Base-by-base conservation (phyloP, 1,140 invertebrate genomes). In the Drosophila guanche region DNA sequence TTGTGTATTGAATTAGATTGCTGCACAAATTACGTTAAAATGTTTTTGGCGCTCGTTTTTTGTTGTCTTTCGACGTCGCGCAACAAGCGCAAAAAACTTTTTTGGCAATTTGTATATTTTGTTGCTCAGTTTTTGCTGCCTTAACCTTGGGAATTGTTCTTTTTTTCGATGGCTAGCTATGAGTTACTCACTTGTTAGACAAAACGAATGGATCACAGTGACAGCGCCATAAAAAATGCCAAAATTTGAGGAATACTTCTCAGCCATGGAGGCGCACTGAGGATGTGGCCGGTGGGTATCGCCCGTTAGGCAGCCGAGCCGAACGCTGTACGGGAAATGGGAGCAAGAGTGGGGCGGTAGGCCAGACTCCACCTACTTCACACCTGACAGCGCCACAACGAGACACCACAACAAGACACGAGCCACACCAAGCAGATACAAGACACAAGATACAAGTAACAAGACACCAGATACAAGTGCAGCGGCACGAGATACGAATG, bases 1-100 rank as follows among this genome's bases (percentile, higher is more conserved):
- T 88, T 78, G 61, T 62, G 71, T 69, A 88, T 88, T 88, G 73
- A 83, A 88, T 83, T 88, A 86, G 81, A 86, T 67, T 75, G 75
- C 77, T 81, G 59, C 73, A 81, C 73, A 81, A 86, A 88, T 84
- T 72, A 86, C 77, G 83, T 69, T 63, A 77, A 80, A 81, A 81
- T 70, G 46, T 69, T 76, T 78, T 88, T 86, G 83, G 74, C 81
- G 81, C 81, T 86, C 70, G 46, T 70, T 86, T 86, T 88, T 70
- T 52, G 43, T 27, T 61, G 56, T 41, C 33, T 42, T 50, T 66
- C 58, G 27, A 59, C 20, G 46, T 50, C 43, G 54, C 84, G 79
- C 79, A 81, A 83, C 79, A 81, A 81, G 79, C 79, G 57, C 76
- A 66, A 80, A 81, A 70, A 70, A 76, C 52, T 40, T 72, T 72